These are phyloP conservation scores for Paguma larvata DNA, from an alignment of 2,797 vertebrate species.

Conservation along the genomic window DNA sequence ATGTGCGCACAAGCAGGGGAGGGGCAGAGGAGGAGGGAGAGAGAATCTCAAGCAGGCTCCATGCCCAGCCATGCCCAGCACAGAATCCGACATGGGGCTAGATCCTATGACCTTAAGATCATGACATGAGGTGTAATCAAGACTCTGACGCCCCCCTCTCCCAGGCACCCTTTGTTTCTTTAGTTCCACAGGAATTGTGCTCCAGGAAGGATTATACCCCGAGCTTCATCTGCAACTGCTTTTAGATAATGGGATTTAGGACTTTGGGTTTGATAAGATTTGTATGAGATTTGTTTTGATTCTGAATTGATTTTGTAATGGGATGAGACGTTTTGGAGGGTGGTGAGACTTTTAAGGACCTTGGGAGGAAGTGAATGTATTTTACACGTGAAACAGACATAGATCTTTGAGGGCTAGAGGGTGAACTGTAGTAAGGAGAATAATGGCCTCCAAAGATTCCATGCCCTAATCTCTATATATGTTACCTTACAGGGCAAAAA, in stretches of 20 bases:
- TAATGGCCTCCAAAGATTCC: not conserved
- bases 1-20: no score
- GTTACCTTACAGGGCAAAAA: not conserved
- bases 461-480: not conserved
- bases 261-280: conserved; percentile 14
- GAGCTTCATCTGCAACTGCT: not conserved
- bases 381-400: not conserved
- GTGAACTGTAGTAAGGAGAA: not conserved
- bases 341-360: not conserved
- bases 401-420: not conserved
- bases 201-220: not conserved
- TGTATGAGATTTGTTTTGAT: not conserved
- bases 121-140: no score
- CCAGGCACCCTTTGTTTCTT: not conserved
- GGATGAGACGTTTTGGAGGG: not conserved
- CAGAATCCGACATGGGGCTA: no score
- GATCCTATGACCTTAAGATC: no score
- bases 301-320: not conserved
- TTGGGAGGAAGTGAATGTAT: not conserved
- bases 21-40: no score
- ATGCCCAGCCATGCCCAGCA: no score
- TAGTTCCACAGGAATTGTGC: not conserved
- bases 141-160: no score
- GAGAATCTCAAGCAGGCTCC: no score
- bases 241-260: not conserved